Conservation (phyloP, 2,113 vertebrate genomes). For the Chaetodon auriga region DNA sequence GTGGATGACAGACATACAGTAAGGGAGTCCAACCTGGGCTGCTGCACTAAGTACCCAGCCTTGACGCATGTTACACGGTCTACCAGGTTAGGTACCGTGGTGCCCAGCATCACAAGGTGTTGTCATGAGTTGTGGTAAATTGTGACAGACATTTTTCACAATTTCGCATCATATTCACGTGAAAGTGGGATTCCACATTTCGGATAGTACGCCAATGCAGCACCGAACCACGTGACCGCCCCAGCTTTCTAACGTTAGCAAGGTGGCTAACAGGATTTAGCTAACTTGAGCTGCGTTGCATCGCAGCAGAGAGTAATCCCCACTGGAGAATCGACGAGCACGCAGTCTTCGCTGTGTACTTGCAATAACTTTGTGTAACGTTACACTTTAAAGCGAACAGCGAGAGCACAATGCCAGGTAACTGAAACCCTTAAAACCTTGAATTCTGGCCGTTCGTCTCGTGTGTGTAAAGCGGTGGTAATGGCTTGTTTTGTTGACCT, state of each 20-base stretch:
- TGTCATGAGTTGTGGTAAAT: neutral
- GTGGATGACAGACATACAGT: too few relatives aligned
- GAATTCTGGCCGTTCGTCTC: neutral
- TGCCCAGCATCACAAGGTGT: too few relatives aligned
- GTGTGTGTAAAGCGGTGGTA: neutral
- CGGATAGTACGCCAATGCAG: neutral
- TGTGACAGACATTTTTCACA: neutral
- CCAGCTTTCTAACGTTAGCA: conserved; percentile 68
- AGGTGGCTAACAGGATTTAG: conserved; percentile 79
- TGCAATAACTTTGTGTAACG: conserved; percentile 40
- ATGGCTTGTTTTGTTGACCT: conserved; percentile 80
- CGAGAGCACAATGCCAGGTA: conserved; percentile 80
- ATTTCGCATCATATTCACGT: neutral
- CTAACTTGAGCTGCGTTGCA: conserved; percentile 74
- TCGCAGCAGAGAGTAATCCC: conserved; percentile 60
- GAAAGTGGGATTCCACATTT: conserved; percentile 4
- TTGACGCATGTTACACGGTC: too few relatives aligned
- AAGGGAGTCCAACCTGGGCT: too few relatives aligned
- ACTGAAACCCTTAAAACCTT: neutral
- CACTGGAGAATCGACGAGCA: conserved; percentile 49
- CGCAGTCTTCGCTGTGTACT: conserved; percentile 42
- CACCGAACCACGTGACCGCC: conserved; percentile 68
- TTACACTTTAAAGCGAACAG: conserved; percentile 20
- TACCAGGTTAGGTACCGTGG: too few relatives aligned
- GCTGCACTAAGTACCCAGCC: too few relatives aligned